These are phyloP conservation scores for Morpho deidamia DNA, from an alignment of 2,888 invertebrate species.

Conservation along the genomic window DNA sequence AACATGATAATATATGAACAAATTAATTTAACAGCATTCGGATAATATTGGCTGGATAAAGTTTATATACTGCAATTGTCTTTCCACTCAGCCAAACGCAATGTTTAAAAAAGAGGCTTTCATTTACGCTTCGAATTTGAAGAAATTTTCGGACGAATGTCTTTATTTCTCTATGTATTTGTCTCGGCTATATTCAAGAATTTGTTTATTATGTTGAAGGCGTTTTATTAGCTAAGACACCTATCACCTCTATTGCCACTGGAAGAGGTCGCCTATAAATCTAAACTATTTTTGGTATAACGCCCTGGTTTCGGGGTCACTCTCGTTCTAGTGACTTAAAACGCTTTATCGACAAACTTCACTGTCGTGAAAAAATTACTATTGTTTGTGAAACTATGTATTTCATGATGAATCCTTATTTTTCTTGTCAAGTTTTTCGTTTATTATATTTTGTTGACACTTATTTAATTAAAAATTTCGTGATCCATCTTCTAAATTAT, in stretches of 20 bases:
- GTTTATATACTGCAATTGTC: no score
- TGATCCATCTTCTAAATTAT: no score
- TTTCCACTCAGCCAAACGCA: no score
- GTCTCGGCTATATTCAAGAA: not conserved
- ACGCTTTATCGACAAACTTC: conserved; percentile 1
- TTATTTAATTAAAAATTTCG: no score
- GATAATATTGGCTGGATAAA: no score
- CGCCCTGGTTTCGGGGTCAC: conserved; percentile 11
- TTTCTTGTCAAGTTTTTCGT: not conserved
- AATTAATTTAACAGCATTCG: no score
- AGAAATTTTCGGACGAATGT: no score
- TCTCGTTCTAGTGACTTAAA: not conserved
- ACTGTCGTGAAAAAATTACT: conserved; percentile 1
- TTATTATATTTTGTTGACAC: no score
- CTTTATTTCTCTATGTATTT: no score
- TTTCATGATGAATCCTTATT: not conserved
- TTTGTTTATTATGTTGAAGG: conserved; percentile 1
- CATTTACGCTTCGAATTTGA: no score
- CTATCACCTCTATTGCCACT: conserved; percentile 1
- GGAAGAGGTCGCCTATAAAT: conserved; percentile 34
- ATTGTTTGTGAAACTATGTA: conserved; percentile 5
- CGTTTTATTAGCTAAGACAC: not conserved
- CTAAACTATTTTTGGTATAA: conserved; percentile 36
- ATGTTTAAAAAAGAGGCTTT: no score
- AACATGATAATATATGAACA: no score